A percentile compares a stretch with the other conserved stretches of the same genome.
These are phyloP conservation scores for Rhinichthys klamathensis DNA, from an alignment of 2,113 vertebrate genomes.

Conservation along the genomic window DNA sequence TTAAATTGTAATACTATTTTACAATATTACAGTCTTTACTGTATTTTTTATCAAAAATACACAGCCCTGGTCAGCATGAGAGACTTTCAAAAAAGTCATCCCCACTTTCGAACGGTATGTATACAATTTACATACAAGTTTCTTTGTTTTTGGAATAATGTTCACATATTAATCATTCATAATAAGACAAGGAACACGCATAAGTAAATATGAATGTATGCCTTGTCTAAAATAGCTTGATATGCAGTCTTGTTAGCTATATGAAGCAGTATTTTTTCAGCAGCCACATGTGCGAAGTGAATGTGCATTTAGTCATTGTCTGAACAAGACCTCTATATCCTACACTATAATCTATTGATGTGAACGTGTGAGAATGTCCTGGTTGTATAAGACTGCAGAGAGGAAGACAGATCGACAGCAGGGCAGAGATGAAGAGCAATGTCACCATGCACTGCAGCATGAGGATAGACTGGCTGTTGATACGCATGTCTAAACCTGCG, in stretches of 20 bases:
- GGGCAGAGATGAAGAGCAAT: not conserved
- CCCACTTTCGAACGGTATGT: too few species aligned
- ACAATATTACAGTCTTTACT: too few species aligned
- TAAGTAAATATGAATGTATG: not conserved
- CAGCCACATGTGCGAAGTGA: not conserved
- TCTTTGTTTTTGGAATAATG: not conserved
- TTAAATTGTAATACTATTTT: too few species aligned
- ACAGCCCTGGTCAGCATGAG: not conserved
- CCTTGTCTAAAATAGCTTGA: not conserved
- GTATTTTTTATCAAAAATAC: not conserved
- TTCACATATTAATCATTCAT: not conserved
- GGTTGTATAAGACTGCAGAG: conserved; percentile 11
- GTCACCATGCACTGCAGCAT: conserved; percentile 19
- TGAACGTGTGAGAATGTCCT: not conserved
- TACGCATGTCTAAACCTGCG: conserved; percentile 42
- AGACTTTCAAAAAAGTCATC: too few species aligned
- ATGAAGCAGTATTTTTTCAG: not conserved
- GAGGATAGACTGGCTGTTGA: conserved; percentile 13
- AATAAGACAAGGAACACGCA: not conserved
- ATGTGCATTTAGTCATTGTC: not conserved
- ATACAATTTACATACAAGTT: too few species aligned
- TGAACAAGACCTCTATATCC: not conserved
- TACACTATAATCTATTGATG: not conserved
- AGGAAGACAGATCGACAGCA: conserved; percentile 20
- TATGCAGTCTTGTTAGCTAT: not conserved